These are phyloP conservation scores for Agapornis roseicollis DNA, from an alignment of 2,113 vertebrate species.

Conservation along the genomic window DNA sequence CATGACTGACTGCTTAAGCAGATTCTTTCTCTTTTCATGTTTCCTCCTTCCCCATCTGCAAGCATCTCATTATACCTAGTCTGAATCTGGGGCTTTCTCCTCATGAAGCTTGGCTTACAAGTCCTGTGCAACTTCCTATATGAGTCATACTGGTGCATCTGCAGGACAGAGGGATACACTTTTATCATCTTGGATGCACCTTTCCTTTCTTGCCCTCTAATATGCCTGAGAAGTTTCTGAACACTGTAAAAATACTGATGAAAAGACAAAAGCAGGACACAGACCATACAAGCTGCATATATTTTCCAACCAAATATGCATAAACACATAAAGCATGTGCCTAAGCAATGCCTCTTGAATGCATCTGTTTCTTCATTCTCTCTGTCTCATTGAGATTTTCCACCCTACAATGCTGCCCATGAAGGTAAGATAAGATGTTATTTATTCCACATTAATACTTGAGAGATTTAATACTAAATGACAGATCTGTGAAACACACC, in stretches of 20 bases:
- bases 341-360: not conserved
- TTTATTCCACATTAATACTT: not conserved
- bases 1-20: not conserved
- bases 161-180: not conserved
- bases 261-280: not conserved
- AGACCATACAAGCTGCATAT: not conserved
- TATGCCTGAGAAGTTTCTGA: not conserved
- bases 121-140: not conserved
- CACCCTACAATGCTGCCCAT: not conserved
- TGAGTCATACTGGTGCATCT: not conserved
- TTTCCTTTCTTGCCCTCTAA: not conserved
- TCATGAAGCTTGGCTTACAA: not conserved
- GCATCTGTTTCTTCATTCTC: not conserved
- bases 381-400: not conserved
- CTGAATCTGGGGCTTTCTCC: not conserved
- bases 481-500: not conserved
- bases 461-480: not conserved
- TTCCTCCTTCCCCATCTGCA: not conserved
- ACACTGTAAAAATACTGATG: not conserved
- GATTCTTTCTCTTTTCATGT: not conserved
- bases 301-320: not conserved
- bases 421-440: not conserved
- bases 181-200: not conserved
- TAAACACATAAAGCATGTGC: not conserved
- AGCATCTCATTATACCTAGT: not conserved